Percentiles rank a stretch among this genome's conserved stretches.
Conservation (phyloP, 2,797 vertebrate species). For the Ateles fusciceps region DNA sequence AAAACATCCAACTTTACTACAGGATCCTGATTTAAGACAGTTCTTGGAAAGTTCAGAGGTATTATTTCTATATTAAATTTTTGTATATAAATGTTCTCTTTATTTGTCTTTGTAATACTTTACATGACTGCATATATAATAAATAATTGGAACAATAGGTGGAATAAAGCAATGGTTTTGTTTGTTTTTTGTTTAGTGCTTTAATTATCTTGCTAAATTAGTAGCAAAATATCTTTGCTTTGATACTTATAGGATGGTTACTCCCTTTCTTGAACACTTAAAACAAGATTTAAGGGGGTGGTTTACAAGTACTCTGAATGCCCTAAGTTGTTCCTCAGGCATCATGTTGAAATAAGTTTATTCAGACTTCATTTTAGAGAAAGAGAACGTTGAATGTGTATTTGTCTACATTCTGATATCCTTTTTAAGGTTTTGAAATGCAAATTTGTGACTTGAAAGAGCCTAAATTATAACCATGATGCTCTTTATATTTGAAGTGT, state of each 20-base stretch:
- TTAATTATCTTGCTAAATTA: constrained; percentile 26
- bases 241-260: not conserved
- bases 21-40: constrained; percentile 95
- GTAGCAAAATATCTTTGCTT: not conserved
- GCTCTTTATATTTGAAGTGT: not conserved
- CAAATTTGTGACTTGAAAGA: constrained; percentile 24
- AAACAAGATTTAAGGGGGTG: constrained; percentile 8
- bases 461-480: not conserved
- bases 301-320: not conserved
- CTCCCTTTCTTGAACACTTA: constrained; percentile 20
- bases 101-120: constrained; percentile 25
- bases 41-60: constrained; percentile 98
- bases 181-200: constrained; percentile 8
- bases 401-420: not conserved
- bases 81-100: constrained; percentile 9
- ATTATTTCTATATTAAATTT: constrained; percentile 70
- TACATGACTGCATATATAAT: not conserved
- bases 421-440: constrained; percentile 25
- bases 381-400: not conserved
- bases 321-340: constrained; percentile 8
- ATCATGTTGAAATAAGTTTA: constrained; percentile 19
- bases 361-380: constrained; percentile 6
- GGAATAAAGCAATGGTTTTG: not conserved
- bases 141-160: not conserved
- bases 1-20: constrained; percentile 94